Conservation (phyloP, 2,797 vertebrate genomes). For the Rallus crepitans region DNA sequence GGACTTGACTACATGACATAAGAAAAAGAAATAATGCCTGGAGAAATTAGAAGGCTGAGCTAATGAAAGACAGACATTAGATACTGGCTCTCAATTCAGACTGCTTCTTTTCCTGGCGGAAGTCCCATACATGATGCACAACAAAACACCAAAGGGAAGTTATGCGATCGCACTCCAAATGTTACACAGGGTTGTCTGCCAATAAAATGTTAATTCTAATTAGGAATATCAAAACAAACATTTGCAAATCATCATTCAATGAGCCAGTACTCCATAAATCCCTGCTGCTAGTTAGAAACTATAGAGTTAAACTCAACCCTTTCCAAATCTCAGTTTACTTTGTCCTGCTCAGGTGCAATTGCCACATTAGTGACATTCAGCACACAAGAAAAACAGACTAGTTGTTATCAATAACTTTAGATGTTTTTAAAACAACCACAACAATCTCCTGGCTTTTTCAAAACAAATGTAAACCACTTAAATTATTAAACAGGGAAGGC, state of each 20-base stretch:
- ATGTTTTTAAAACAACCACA: not conserved
- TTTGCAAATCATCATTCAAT: not conserved
- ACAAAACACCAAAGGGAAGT: constrained; percentile 8
- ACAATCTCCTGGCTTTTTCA: not conserved
- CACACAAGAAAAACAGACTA: not conserved
- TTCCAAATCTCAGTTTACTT: not conserved
- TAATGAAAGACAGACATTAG: not conserved
- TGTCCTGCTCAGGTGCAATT: not conserved
- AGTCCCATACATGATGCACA: not conserved
- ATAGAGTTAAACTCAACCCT: not conserved
- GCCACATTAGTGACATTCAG: not conserved
- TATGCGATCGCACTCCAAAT: not conserved
- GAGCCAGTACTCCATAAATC: not conserved
- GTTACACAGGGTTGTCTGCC: not conserved
- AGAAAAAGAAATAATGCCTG: not conserved
- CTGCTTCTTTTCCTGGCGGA: not conserved
- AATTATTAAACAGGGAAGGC: not conserved
- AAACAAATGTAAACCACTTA: not conserved
- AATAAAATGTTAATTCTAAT: constrained; percentile 32
- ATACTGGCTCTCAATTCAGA: not conserved
- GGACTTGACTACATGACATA: not conserved
- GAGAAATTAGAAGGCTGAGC: not conserved
- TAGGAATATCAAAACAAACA: constrained; percentile 39
- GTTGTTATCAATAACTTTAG: not conserved
- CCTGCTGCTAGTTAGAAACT: not conserved